phyloP scores from a whole-genome alignment of 2,113 vertebrate species.

The Ammodytes marinus region DNA sequence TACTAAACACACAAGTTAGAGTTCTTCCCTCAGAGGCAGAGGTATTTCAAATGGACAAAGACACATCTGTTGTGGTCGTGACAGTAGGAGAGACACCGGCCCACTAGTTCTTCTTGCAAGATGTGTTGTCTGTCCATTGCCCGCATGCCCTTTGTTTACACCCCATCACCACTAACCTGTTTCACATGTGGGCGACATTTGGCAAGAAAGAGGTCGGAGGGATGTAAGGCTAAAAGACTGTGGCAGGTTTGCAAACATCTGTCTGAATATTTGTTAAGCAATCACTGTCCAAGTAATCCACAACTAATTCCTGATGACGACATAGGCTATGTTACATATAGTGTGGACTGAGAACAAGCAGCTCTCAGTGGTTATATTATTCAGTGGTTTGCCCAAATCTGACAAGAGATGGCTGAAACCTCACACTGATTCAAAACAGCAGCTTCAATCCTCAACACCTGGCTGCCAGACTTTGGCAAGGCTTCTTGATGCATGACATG shows the following conservation, averaged over 20 bases:
- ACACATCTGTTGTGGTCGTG: slow-evolving; percentile 29
- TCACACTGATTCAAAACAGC: not conserved
- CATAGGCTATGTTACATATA: too few relatives aligned
- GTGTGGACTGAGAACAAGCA: not conserved
- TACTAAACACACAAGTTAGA: too few relatives aligned
- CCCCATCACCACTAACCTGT: slow-evolving; percentile 4
- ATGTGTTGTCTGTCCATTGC: slow-evolving; percentile 18
- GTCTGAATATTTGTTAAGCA: not conserved
- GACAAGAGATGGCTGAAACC: not conserved
- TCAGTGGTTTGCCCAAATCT: not conserved
- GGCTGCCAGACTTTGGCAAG: slow-evolving; percentile 10
- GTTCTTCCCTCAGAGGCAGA: slow-evolving; percentile 5
- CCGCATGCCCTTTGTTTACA: slow-evolving; percentile 4
- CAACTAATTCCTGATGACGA: not conserved
- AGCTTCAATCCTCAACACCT: not conserved
- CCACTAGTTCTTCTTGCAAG: not conserved
- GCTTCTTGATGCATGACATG: not conserved
- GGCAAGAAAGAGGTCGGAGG: not conserved
- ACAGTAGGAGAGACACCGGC: not conserved
- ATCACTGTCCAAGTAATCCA: not conserved
- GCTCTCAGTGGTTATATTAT: too few relatives aligned
- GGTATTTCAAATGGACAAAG: slow-evolving; percentile 18
- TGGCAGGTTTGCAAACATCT: not conserved
- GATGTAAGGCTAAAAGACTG: not conserved
- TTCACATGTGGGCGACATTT: slow-evolving; percentile 8